These are phyloP conservation scores for Tinea semifulvella DNA, from an alignment of 2,888 invertebrate genomes.

Conservation along the genomic window DNA sequence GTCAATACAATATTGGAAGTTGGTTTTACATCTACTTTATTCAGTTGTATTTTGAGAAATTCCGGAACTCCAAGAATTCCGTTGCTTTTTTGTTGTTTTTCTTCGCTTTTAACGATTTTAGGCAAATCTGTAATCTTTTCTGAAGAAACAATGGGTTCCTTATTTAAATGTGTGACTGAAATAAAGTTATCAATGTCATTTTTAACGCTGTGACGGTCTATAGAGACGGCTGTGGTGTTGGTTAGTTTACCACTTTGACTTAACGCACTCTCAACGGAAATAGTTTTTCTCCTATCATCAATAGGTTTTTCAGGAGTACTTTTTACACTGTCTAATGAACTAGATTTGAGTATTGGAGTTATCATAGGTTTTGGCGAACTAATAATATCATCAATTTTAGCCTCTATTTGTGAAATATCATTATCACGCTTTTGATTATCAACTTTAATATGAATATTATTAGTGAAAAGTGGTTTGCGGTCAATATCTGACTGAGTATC, in stretches of 20 bases:
- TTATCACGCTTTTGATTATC: conserved; percentile 52
- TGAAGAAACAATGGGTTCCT: conserved; percentile 38
- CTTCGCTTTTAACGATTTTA: conserved; percentile 46
- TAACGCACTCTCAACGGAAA: conserved; percentile 58
- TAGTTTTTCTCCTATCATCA: conserved; percentile 57
- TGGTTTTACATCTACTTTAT: conserved; percentile 72
- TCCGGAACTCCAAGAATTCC: conserved; percentile 64
- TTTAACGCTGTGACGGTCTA: conserved; percentile 25
- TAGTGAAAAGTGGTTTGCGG: conserved; percentile 42
- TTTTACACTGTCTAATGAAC: conserved; percentile 68
- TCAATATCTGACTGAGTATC: conserved; percentile 39
- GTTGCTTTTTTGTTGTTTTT: conserved; percentile 37
- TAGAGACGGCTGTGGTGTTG: conserved; percentile 25
- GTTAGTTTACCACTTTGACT: conserved; percentile 30
- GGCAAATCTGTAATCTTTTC: conserved; percentile 29
- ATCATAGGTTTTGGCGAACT: conserved; percentile 61
- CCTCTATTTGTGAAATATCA: conserved; percentile 63
- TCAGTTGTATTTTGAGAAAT: conserved; percentile 75
- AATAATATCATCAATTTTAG: conserved; percentile 64
- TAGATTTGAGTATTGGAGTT: conserved; percentile 58
- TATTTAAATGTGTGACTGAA: conserved; percentile 67
- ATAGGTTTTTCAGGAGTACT: conserved; percentile 59
- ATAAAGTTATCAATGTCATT: conserved; percentile 54
- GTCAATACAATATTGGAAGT: conserved; percentile 72
- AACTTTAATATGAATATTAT: conserved; percentile 49